Evolutionary conservation across 2,888 invertebrate species (phyloP).

Genomic region (Ommatoiulus sabulosus): DNA sequence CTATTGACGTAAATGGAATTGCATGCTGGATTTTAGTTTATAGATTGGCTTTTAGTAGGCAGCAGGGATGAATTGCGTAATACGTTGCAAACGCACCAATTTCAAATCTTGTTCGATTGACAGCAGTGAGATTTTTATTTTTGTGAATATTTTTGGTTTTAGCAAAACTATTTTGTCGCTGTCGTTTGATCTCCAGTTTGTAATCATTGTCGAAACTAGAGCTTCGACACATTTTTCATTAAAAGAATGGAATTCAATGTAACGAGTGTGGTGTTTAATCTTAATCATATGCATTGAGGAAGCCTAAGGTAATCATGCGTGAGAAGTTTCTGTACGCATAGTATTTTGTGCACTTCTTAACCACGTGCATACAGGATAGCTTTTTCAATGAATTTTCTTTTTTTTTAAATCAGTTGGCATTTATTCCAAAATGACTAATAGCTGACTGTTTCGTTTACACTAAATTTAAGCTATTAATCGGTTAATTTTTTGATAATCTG

Average conservation of each 20-base stretch:
- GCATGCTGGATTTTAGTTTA: not conserved
- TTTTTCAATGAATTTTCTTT: too few relatives aligned
- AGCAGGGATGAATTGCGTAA: not conserved
- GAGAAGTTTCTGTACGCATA: not conserved
- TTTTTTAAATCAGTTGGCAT: too few relatives aligned
- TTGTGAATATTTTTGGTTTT: constrained; percentile 22
- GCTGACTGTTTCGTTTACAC: too few relatives aligned
- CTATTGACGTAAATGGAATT: not conserved
- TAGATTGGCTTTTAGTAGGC: not conserved
- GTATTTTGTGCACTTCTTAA: not conserved
- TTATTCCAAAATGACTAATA: too few relatives aligned
- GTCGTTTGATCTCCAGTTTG: constrained; percentile 28
- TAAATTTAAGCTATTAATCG: too few relatives aligned
- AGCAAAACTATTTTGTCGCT: not conserved
- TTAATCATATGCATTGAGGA: not conserved
- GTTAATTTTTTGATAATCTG: too few relatives aligned
- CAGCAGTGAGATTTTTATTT: not conserved
- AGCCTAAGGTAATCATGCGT: not conserved
- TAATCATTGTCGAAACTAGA: not conserved
- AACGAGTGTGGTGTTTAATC: not conserved
- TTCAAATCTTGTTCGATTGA: not conserved
- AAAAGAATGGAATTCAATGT: not conserved
- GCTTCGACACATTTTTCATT: not conserved
- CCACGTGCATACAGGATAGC: too few relatives aligned
- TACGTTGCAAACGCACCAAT: not conserved